Percentiles rank a stretch among this genome's conserved stretches.
These are phyloP conservation scores for Acrobasis suavella DNA, from an alignment of 2,888 invertebrate species.

Conservation along the genomic window DNA sequence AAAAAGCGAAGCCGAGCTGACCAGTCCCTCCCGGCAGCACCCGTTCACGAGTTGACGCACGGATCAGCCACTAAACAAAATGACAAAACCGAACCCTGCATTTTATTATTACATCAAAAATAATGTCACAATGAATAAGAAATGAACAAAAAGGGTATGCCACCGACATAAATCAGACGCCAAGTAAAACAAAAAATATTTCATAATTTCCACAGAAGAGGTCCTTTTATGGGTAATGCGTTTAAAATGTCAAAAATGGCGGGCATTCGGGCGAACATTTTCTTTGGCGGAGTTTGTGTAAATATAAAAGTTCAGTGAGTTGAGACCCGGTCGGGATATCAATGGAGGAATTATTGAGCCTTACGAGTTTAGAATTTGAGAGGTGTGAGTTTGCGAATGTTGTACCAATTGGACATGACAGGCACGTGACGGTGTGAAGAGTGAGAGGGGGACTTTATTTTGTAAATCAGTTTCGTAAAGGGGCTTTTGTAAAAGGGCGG, in stretches of 20 bases:
- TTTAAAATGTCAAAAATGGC: constrained; percentile 13
- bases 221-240: constrained; percentile 7
- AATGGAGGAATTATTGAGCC: constrained; percentile 23
- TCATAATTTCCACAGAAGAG: not conserved
- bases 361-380: constrained; percentile 12
- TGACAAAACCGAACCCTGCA: too few species aligned
- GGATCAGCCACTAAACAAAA: too few species aligned
- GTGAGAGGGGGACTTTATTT: not conserved
- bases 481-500: too few species aligned
- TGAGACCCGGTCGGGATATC: constrained; percentile 4
- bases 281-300: constrained; percentile 9
- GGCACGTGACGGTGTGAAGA: not conserved
- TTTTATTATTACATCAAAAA: not conserved
- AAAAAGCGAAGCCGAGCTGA: too few species aligned
- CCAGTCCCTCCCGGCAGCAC: too few species aligned
- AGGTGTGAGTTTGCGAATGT: constrained; percentile 7
- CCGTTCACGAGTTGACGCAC: too few species aligned
- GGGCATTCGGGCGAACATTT: constrained; percentile 3
- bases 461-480: not conserved
- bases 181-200: constrained; percentile 3
- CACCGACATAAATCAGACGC: constrained; percentile 4
- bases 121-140: not conserved
- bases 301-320: constrained; percentile 11
- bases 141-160: not conserved
- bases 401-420: constrained; percentile 1